phyloP scores from a whole-genome alignment of 2,797 vertebrate genomes.

The Squalus acanthias region DNA sequence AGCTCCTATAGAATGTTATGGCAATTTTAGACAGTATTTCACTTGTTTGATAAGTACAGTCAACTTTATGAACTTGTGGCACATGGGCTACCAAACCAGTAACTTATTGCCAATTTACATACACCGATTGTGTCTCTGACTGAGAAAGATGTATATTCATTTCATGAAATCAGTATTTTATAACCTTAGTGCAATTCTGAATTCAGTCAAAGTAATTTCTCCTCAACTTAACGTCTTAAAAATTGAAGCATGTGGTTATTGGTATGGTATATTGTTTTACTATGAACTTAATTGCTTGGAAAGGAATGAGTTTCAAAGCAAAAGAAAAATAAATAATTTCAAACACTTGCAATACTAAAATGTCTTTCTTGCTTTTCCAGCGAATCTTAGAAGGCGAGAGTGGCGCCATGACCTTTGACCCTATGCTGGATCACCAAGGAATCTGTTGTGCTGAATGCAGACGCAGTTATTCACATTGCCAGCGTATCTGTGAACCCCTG shows the following conservation, averaged over 20 bases:
- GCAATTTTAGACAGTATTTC: background rate
- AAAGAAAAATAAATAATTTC: background rate
- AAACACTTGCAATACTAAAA: background rate
- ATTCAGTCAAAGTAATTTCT: background rate
- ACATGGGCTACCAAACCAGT: background rate
- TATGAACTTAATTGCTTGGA: background rate
- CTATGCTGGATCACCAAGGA: conserved; percentile 85
- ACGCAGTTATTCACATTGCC: conserved; percentile 82
- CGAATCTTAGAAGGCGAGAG: conserved; percentile 65
- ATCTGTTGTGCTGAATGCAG: conserved; percentile 86
- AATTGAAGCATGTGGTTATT: background rate
- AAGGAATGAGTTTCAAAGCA: background rate
- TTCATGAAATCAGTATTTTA: background rate
- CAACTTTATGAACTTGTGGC: background rate
- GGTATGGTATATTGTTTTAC: background rate
- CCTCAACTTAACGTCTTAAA: background rate
- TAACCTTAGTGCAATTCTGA: background rate
- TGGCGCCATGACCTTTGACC: conserved; percentile 77
- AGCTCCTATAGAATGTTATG: no score
- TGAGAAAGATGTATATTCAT: background rate
- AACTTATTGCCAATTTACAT: background rate
- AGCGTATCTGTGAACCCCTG: conserved; percentile 82
- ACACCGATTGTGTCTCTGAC: background rate
- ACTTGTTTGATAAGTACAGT: background rate
- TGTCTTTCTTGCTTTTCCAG: conserved; percentile 50